Evolutionary conservation across 2,888 invertebrate species (phyloP), one percentile per base, ranked within the genome.

Genomic region (Galerucella nymphaeae): DNA sequence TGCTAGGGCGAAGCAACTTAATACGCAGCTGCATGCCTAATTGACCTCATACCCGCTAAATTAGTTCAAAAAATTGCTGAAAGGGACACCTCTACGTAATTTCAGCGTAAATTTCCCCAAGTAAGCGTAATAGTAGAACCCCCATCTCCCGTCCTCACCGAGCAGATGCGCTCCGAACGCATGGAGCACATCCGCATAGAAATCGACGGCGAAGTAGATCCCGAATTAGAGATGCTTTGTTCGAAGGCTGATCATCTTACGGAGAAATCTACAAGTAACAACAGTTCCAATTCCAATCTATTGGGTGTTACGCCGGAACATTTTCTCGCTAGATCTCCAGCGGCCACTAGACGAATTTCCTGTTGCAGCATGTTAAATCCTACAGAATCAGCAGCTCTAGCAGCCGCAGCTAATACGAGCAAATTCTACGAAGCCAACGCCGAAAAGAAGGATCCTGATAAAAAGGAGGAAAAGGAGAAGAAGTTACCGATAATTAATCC

Each of bases 401-500:
- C 91, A n/a, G 90, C 91, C 11, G 89, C 90, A 3, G 90, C 90
- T 13, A 90, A 91, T 18, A 89, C 90, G 14, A 87, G 88, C 14
- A 89, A 89, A 77, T 87, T 90, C 58, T 88, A 88, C 75, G 68
- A 72, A 55, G 75, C 76, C 1, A 53, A 83, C 0, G 80, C 83
- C 18, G 87, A 86, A 38, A 85, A 85, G 69, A 85, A 86, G 16
- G 87, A 87, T 0, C 84, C 84, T 57, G 77, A 76, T 70, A 83
- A 82, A 74, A 81, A 81, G 16, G 82, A 84, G 42, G 85, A 87
- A 67, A 85, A 87, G 72, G 85, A 82, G 65, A 89, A 90, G 14
- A 94, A 93, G 82, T 87, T 96, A 67, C 96, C 96, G 1, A 96
- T 96, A 76, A 96, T 96, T 78, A 96, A 96, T 87, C 96, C 96